These are phyloP conservation scores for Muricea muricata DNA, from an alignment of 92 coral and sea anemone genomes.

Conservation along the genomic window DNA sequence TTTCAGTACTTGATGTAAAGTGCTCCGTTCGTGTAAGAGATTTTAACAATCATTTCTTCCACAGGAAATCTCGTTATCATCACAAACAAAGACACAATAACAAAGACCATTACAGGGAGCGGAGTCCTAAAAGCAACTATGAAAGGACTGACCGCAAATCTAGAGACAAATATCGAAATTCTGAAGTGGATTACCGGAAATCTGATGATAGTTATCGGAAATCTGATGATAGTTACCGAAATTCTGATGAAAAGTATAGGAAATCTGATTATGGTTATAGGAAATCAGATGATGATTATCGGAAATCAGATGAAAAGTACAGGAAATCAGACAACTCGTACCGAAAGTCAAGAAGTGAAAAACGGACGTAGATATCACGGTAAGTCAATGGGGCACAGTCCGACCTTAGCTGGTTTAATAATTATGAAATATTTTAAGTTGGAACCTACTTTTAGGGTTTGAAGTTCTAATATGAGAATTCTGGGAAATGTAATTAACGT, in stretches of 20 bases:
- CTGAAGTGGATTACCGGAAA: background rate
- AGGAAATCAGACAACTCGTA: background rate
- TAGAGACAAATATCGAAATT: background rate
- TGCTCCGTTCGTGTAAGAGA: no score
- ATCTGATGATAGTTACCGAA: background rate
- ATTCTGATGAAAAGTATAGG: background rate
- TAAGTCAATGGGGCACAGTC: background rate
- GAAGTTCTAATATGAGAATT: no score
- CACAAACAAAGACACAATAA: background rate
- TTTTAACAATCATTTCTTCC: background rate
- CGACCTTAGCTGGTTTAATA: no score
- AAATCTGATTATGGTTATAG: background rate
- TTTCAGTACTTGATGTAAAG: no score
- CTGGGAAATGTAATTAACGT: no score
- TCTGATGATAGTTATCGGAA: background rate
- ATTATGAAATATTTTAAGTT: no score
- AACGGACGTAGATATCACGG: background rate
- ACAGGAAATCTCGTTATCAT: background rate
- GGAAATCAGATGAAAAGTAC: background rate
- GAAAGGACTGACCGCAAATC: background rate
- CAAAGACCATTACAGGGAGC: background rate
- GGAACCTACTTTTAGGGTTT: no score
- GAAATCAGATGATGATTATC: background rate
- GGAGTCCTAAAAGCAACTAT: background rate
- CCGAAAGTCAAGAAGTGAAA: background rate